Evolutionary conservation across 2,113 vertebrate species (phyloP).

Genomic region (Castor canadensis): DNA sequence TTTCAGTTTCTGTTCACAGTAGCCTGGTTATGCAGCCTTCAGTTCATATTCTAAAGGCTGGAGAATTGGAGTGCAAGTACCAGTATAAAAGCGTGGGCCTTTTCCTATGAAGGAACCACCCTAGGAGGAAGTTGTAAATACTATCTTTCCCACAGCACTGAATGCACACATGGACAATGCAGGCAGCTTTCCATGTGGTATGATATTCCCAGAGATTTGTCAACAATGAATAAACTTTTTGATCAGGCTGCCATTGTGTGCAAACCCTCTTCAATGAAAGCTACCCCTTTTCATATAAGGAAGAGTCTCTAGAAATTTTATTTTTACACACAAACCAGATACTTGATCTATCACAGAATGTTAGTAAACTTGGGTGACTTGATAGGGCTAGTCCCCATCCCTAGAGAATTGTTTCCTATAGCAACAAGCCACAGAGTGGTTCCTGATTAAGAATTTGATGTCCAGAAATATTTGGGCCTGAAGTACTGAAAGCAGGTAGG

Average conservation of each 20-base stretch:
- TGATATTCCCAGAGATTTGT: neutral
- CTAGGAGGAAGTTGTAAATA: neutral
- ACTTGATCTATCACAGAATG: neutral
- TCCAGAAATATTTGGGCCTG: neutral
- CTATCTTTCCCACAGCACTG: too few relatives aligned
- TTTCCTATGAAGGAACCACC: neutral
- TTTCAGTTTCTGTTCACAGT: neutral
- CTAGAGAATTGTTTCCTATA: neutral
- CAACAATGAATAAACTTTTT: neutral
- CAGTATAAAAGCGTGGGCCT: accelerated
- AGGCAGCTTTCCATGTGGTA: neutral
- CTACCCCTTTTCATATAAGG: neutral
- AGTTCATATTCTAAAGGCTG: neutral
- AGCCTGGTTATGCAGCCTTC: neutral
- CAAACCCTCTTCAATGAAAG: neutral
- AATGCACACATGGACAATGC: accelerated
- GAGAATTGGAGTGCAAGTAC: neutral
- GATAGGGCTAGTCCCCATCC: neutral
- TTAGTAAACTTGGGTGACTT: neutral
- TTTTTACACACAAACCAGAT: neutral
- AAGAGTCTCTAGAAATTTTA: neutral
- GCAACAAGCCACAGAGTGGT: neutral
- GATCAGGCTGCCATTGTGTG: neutral
- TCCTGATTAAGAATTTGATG: neutral
- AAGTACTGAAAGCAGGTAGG: neutral